Percentiles rank a stretch among this genome's conserved stretches.
Conservation (phyloP, 2,113 vertebrate species). For the Mirza zaza region DNA sequence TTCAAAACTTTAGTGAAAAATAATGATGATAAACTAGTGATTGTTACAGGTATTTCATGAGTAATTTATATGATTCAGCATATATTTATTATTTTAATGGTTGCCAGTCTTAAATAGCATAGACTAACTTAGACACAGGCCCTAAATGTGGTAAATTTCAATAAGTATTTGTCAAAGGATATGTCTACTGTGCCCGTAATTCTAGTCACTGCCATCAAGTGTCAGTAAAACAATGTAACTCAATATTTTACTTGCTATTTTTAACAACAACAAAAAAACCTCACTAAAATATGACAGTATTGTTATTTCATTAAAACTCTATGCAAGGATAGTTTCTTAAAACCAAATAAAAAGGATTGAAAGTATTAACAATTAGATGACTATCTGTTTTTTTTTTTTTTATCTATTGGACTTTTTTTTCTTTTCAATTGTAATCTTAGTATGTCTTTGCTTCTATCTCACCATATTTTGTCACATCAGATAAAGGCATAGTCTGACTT, state of each 20-base stretch:
- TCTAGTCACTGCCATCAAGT: background rate
- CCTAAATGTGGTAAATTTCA: background rate
- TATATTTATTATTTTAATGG: background rate
- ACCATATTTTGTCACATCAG: background rate
- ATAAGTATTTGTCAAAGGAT: background rate
- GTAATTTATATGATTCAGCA: background rate
- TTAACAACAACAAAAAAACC: background rate
- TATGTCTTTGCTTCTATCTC: background rate
- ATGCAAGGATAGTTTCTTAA: constrained; percentile 14
- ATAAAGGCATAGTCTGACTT: background rate
- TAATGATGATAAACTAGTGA: background rate
- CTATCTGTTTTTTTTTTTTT: background rate
- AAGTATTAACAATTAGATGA: background rate
- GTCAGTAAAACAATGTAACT: background rate
- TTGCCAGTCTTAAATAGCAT: background rate
- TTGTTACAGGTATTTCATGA: background rate
- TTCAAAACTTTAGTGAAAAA: background rate
- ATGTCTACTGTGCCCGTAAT: background rate
- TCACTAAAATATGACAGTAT: background rate
- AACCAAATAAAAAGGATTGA: background rate
- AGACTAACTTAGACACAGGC: background rate
- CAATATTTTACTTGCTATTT: background rate
- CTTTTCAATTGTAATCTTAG: background rate
- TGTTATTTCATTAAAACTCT: background rate
- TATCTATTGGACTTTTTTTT: background rate